These are phyloP conservation scores for Mnemiopsis leidyi DNA, from an alignment of 37 sponge, comb jelly and placozoan genomes.

Conservation along the genomic window DNA sequence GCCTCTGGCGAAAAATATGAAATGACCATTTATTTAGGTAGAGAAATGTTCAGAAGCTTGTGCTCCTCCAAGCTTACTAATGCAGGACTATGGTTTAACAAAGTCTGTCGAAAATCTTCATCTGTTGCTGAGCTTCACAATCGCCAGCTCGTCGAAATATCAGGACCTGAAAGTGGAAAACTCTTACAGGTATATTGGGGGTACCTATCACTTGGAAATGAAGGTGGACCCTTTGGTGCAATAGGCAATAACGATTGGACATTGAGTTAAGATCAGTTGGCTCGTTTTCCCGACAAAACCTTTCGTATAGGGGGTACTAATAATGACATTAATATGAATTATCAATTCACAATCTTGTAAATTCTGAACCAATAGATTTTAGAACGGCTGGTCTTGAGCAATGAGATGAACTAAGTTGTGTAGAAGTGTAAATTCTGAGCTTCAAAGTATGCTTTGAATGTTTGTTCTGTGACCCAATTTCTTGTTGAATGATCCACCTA, in stretches of 20 bases:
- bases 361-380: background rate
- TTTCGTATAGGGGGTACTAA: too few species aligned
- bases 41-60: too few species aligned
- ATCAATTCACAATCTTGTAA: background rate
- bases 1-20: too few species aligned
- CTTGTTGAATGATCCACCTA: background rate
- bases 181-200: constrained; percentile 10
- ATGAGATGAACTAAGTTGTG: background rate
- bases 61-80: too few species aligned
- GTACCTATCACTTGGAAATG: background rate
- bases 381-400: background rate
- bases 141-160: background rate
- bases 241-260: too few species aligned
- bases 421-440: too few species aligned
- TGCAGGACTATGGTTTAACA: background rate
- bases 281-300: too few species aligned
- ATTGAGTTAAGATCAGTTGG: too few species aligned
- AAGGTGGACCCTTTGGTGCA: too few species aligned
- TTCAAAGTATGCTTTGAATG: background rate
- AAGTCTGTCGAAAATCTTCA: background rate
- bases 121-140: background rate
- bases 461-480: background rate
- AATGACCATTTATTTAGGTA: too few species aligned
- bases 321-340: too few species aligned
- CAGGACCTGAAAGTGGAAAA: constrained; percentile 1